Percentiles rank a stretch among this genome's conserved stretches.
Evolutionary conservation across 2,113 vertebrate genomes (phyloP).

Genomic region (Pangasianodon hypophthalmus): DNA sequence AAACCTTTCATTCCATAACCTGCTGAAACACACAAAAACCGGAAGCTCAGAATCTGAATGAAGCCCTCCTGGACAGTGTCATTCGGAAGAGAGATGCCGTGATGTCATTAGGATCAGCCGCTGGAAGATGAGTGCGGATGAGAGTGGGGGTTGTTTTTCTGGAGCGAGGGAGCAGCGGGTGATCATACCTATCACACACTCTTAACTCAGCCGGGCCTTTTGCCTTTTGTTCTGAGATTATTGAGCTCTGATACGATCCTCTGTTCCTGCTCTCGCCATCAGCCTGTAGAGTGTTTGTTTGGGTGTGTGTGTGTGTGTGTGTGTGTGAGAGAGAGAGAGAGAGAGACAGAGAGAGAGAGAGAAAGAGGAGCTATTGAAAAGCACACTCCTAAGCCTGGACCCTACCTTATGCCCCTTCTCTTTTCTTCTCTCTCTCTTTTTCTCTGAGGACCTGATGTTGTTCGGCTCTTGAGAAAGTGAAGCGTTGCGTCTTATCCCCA

Average conservation of each 20-base stretch:
- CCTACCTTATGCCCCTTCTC: slow-evolving; percentile 27
- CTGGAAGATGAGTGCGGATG: slow-evolving; percentile 14
- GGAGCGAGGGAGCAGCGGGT: slow-evolving; percentile 48
- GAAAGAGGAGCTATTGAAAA: slow-evolving; percentile 19
- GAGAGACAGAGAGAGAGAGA: slow-evolving; percentile 15
- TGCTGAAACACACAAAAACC: not conserved
- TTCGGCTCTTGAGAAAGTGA: slow-evolving; percentile 38
- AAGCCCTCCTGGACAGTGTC: not conserved
- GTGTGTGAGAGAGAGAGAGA: not conserved
- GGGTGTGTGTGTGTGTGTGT: slow-evolving; percentile 28
- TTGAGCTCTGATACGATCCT: slow-evolving; percentile 88
- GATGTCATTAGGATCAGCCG: slow-evolving; percentile 18
- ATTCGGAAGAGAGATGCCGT: not conserved
- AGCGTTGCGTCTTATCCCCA: not conserved
- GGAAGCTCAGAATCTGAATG: not conserved
- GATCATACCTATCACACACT: slow-evolving; percentile 46
- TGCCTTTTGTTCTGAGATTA: slow-evolving; percentile 98
- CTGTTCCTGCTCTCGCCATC: slow-evolving; percentile 80
- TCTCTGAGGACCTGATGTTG: slow-evolving; percentile 9
- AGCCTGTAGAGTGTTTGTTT: slow-evolving; percentile 19
- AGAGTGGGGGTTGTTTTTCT: slow-evolving; percentile 5
- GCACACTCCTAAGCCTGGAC: slow-evolving; percentile 23
- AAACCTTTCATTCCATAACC: not conserved
- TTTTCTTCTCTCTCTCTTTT: slow-evolving; percentile 21
- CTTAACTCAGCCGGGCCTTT: slow-evolving; percentile 80